Base-by-base conservation (phyloP, 2,888 invertebrate genomes). In the Parnassius smintheus region DNA sequence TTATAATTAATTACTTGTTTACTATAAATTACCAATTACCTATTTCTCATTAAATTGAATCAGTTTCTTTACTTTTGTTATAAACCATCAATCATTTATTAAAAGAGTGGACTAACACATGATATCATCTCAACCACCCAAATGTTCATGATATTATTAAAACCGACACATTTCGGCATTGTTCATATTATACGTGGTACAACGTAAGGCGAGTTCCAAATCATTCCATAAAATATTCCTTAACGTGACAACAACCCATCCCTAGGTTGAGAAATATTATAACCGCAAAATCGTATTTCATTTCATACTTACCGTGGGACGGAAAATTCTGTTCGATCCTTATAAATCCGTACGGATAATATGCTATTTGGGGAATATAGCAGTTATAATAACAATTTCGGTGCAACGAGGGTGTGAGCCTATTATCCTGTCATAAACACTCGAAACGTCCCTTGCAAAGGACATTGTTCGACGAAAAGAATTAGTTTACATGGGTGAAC, bases 371-470 rank as follows among this genome's bases (percentile, higher is more conserved):
- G 72, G 72, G 79, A 82, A 81, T 78, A 82, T 82, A 78, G 80
- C 76, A 76, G 68, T 78, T 75, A 82, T 84, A 83, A 81, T 81
- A 78, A 77, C 78, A 81, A 85, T 83, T 83, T 82, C 66, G 67
- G 67, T 75, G 70, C 71, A 75, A 70, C 66, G 76, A 78, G 88
- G 90, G 91, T 82, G 89, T 87, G 78, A 83, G 84, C 81, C 77
- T 80, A 90, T 91, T 91, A 88, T 86, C 74, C 88, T 88, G 91
- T 91, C 91, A 89, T 72, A 76, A 66, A 75, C 90, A 90, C 82
- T 83, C 82, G 77, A 78, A 77, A 77, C 75, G 79, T 81, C 80
- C 72, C 73, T 74, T 76, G 76, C 75, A 76, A 72, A 72, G 70
- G 68, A 76, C 72, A 72, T 68, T 69, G 66, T 73, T 66, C 64